These are phyloP conservation scores for Syngnathus typhle DNA, from an alignment of 2,113 vertebrate genomes.

Conservation along the genomic window DNA sequence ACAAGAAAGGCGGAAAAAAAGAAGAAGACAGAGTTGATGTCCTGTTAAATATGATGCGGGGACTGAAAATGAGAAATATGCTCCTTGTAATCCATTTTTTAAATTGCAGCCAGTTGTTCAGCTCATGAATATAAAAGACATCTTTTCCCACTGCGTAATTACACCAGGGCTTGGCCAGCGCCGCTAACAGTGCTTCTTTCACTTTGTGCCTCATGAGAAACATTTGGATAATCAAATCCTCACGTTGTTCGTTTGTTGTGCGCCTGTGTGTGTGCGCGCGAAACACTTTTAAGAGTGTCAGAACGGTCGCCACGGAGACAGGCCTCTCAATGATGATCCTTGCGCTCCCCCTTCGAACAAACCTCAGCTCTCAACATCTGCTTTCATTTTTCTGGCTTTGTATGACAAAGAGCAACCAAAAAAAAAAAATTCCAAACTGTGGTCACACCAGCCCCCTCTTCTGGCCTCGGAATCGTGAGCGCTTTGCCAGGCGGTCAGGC, in stretches of 20 bases:
- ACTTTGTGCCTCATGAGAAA: slow-evolving; percentile 27
- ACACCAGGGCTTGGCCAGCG: slow-evolving; percentile 16
- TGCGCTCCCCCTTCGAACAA: neutral
- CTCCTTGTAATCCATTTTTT: slow-evolving; percentile 13
- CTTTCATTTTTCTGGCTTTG: slow-evolving; percentile 72
- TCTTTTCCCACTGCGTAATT: slow-evolving; percentile 13
- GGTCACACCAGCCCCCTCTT: slow-evolving; percentile 46
- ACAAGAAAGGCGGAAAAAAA: neutral
- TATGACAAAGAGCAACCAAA: slow-evolving; percentile 69
- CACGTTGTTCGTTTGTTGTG: slow-evolving; percentile 12
- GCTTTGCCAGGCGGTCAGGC: slow-evolving; percentile 67
- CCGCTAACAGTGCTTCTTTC: slow-evolving; percentile 13
- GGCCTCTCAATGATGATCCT: slow-evolving; percentile 29
- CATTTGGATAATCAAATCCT: slow-evolving; percentile 38
- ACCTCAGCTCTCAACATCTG: slow-evolving; percentile 63
- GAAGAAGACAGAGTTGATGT: neutral
- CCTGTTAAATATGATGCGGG: neutral
- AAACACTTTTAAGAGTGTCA: slow-evolving; percentile 12
- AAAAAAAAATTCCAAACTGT: slow-evolving; percentile 64
- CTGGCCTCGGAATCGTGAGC: slow-evolving; percentile 63
- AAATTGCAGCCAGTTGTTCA: slow-evolving; percentile 20
- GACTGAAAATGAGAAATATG: slow-evolving; percentile 7
- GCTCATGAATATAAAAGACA: slow-evolving; percentile 27
- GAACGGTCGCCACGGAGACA: slow-evolving; percentile 49
- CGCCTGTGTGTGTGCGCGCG: neutral